Conservation (phyloP, 2,888 invertebrate species). For the Amblyjoppa proteus region DNA sequence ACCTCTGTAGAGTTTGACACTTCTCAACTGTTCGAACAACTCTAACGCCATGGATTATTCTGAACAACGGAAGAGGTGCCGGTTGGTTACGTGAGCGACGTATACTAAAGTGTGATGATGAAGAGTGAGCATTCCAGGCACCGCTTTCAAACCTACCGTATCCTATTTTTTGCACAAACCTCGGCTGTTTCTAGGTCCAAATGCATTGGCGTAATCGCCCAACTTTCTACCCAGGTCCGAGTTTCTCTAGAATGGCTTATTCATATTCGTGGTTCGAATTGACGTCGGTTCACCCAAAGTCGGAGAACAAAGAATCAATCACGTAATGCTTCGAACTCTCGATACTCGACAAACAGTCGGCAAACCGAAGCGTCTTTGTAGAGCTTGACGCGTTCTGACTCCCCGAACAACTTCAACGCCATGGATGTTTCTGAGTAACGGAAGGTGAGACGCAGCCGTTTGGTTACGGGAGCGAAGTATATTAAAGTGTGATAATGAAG, state of each 20-base stretch:
- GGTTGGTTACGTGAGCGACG: background rate
- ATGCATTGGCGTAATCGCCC: background rate
- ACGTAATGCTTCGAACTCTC: background rate
- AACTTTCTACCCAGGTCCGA: background rate
- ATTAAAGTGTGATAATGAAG: slow-evolving; percentile 24
- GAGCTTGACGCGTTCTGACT: background rate
- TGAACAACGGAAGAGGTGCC: background rate
- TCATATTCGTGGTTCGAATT: background rate
- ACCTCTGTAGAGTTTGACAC: background rate
- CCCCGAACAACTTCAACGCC: background rate
- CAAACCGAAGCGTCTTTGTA: background rate
- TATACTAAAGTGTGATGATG: slow-evolving; percentile 17
- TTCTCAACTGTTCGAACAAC: background rate
- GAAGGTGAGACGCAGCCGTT: background rate
- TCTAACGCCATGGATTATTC: background rate
- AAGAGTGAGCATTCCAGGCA: slow-evolving; percentile 26
- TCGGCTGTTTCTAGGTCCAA: background rate
- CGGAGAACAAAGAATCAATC: background rate
- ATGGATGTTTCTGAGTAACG: background rate
- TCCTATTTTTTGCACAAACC: background rate
- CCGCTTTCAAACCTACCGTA: slow-evolving; percentile 15
- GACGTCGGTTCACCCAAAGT: background rate
- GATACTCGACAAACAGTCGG: too few species aligned
- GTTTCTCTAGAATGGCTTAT: background rate
- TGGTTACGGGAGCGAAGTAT: background rate